Percentiles rank a stretch among this genome's conserved stretches.
These are phyloP conservation scores for Hemicrepidius hirtus DNA, from an alignment of 2,888 invertebrate genomes.

Conservation along the genomic window DNA sequence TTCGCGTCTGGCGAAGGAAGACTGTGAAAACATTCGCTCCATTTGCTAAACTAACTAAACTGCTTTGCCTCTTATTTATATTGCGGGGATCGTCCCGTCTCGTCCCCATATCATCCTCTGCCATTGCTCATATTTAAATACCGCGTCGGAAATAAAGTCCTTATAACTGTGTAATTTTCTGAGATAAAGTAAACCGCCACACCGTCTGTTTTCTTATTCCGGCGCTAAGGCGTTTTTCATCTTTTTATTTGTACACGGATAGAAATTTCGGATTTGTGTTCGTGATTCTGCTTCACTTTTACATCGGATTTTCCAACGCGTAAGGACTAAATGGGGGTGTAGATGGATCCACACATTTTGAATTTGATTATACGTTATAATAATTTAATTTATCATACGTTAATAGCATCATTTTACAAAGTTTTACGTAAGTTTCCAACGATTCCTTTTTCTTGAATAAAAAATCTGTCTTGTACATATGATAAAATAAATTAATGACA, in stretches of 20 bases:
- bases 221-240: conserved; percentile 3
- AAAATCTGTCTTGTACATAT: too few species aligned
- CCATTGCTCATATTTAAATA: conserved; percentile 64
- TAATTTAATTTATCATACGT: too few species aligned
- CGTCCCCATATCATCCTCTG: conserved; percentile 52
- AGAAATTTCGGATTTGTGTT: conserved; percentile 1
- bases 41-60: conserved; percentile 75
- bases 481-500: too few species aligned
- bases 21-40: conserved; percentile 73
- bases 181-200: conserved; percentile 38
- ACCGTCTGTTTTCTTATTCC: not conserved
- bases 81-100: conserved; percentile 66
- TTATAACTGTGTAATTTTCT: conserved; percentile 46
- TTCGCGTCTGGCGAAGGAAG: conserved; percentile 60
- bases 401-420: too few species aligned
- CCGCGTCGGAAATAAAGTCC: conserved; percentile 52
- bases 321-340: not conserved
- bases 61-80: conserved; percentile 73
- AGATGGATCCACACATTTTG: too few species aligned
- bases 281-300: not conserved
- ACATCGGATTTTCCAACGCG: not conserved
- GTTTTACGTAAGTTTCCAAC: too few species aligned
- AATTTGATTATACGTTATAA: too few species aligned
- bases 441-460: too few species aligned
- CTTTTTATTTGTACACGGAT: conserved; percentile 11